phyloP scores from a whole-genome alignment of 2,888 invertebrate species.

The Pseudococcus jackbeardsleyi region DNA sequence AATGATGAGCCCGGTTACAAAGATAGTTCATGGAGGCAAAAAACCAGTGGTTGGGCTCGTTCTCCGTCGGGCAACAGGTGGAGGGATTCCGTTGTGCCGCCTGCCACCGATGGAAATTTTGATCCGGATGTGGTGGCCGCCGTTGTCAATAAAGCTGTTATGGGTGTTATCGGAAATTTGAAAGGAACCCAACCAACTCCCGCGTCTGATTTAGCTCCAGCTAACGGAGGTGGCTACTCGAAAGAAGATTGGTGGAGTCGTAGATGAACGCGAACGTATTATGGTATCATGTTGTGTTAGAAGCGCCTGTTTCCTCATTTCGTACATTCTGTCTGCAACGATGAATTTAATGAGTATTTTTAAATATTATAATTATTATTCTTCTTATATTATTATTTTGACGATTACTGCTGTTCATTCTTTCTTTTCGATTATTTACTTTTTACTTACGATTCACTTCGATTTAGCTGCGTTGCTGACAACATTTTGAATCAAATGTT shows the following conservation, averaged over 20 bases:
- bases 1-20: slow-evolving; percentile 64
- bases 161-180: slow-evolving; percentile 66
- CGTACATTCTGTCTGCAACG: neutral
- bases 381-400: neutral
- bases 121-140: slow-evolving; percentile 66
- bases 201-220: slow-evolving; percentile 50
- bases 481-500: neutral
- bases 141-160: slow-evolving; percentile 66
- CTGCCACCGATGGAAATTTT: slow-evolving; percentile 60
- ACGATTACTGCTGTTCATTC: neutral
- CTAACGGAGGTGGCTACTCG: slow-evolving; percentile 59
- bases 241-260: slow-evolving; percentile 64
- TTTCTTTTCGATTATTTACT: neutral
- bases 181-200: slow-evolving; percentile 63
- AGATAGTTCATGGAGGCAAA: slow-evolving; percentile 62
- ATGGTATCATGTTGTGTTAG: neutral
- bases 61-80: slow-evolving; percentile 60
- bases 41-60: slow-evolving; percentile 48
- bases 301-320: slow-evolving; percentile 14
- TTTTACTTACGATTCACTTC: neutral
- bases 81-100: slow-evolving; percentile 62
- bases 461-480: neutral
- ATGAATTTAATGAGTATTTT: neutral
- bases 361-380: neutral
- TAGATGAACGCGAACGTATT: slow-evolving; percentile 43